These are phyloP conservation scores for Bombus vancouverensis DNA, from an alignment of 1,140 invertebrate genomes.

Conservation along the genomic window DNA sequence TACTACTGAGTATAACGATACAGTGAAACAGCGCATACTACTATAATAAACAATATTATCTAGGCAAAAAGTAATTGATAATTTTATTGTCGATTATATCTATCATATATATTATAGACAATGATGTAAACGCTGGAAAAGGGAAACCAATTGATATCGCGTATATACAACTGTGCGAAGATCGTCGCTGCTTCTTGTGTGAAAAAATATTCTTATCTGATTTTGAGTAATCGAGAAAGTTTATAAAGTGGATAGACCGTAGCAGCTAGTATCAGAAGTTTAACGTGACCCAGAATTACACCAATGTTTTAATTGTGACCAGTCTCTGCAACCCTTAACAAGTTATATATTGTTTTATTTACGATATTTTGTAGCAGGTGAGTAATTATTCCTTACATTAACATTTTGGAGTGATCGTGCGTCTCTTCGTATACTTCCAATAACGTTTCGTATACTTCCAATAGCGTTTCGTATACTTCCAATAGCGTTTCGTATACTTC, in stretches of 20 bases:
- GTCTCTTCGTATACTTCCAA: too few species aligned
- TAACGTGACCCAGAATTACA: too few species aligned
- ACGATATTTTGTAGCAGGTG: background rate
- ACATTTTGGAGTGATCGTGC: background rate
- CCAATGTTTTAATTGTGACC: too few species aligned
- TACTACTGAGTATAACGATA: background rate
- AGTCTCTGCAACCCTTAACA: too few species aligned
- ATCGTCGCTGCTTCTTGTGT: too few species aligned
- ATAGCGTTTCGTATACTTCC: background rate
- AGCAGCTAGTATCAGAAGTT: background rate
- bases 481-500: background rate
- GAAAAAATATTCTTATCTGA: background rate
- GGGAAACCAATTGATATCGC: background rate
- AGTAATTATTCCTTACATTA: background rate
- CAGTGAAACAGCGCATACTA: background rate
- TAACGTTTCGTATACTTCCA: background rate
- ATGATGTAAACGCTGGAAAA: background rate
- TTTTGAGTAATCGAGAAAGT: background rate
- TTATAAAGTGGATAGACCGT: background rate
- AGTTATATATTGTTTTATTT: too few species aligned
- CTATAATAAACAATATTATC: background rate
- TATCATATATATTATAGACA: background rate
- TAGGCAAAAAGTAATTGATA: background rate
- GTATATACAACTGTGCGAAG: too few species aligned
- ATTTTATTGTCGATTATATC: slow-evolving; percentile 15